Conservation (phyloP, 2,888 invertebrate genomes). For the Parnassius orleans region DNA sequence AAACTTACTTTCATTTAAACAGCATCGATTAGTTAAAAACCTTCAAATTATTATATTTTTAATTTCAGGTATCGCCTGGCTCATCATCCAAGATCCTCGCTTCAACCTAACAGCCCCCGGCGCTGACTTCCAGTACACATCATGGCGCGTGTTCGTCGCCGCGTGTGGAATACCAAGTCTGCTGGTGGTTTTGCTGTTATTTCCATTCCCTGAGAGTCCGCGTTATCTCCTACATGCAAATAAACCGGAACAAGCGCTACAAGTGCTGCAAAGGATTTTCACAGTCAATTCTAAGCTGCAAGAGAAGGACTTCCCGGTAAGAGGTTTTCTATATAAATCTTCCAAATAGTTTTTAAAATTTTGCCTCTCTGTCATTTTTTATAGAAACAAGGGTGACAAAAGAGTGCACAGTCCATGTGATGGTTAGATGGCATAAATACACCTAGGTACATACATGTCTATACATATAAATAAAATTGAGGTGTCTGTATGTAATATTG, state of each 20-base stretch:
- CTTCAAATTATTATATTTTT: neutral
- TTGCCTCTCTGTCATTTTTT: neutral
- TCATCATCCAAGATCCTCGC: slow-evolving; percentile 61
- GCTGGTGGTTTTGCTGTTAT: slow-evolving; percentile 69
- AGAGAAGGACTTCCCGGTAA: slow-evolving; percentile 78
- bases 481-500: too few relatives aligned
- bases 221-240: slow-evolving; percentile 77
- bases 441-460: too few relatives aligned
- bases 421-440: too few relatives aligned
- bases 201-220: slow-evolving; percentile 82
- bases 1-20: too few relatives aligned
- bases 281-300: slow-evolving; percentile 74
- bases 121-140: slow-evolving; percentile 72
- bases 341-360: neutral
- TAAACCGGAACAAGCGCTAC: slow-evolving; percentile 69
- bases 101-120: slow-evolving; percentile 56
- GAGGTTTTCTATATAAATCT: slow-evolving; percentile 30
- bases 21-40: too few relatives aligned
- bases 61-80: slow-evolving; percentile 69
- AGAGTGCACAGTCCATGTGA: too few relatives aligned
- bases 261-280: slow-evolving; percentile 79
- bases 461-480: too few relatives aligned
- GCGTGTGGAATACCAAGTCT: slow-evolving; percentile 82
- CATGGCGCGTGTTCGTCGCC: slow-evolving; percentile 84
- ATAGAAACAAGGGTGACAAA: neutral